A percentile compares a stretch with the other conserved stretches of the same genome.
These are phyloP conservation scores for Plodia interpunctella DNA, from an alignment of 1,140 invertebrate species.

Conservation along the genomic window DNA sequence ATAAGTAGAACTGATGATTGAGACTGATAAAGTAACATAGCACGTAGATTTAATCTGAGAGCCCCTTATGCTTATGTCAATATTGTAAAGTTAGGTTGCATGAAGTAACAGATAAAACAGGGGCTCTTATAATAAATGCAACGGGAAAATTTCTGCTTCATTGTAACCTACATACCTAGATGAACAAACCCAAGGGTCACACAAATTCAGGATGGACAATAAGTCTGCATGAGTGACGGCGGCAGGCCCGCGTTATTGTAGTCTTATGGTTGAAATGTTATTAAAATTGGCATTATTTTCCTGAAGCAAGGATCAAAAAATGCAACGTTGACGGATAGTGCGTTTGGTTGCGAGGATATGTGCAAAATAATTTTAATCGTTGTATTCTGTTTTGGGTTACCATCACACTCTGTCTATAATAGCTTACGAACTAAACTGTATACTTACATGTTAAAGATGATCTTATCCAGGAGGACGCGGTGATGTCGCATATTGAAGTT, in stretches of 20 bases:
- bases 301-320: slow-evolving; percentile 64
- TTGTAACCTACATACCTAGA: slow-evolving; percentile 11
- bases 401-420: slow-evolving; percentile 51
- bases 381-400: slow-evolving; percentile 53
- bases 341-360: slow-evolving; percentile 61
- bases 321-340: slow-evolving; percentile 64
- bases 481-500: no score
- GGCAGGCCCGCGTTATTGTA: slow-evolving; percentile 23
- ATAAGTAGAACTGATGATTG: background rate
- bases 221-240: slow-evolving; percentile 14
- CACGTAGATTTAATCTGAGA: background rate
- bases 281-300: slow-evolving; percentile 76
- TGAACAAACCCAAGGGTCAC: background rate
- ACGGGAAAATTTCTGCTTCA: slow-evolving; percentile 6
- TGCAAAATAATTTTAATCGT: slow-evolving; percentile 61
- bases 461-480: no score
- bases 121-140: background rate
- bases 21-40: background rate
- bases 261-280: slow-evolving; percentile 27
- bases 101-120: background rate
- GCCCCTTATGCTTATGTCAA: no score
- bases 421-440: background rate
- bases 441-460: no score
- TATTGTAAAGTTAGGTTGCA: no score
- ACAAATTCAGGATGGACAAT: slow-evolving; percentile 8